Percentiles rank a stretch among this genome's conserved stretches.
phyloP scores from a whole-genome alignment of 2,888 invertebrate species.

The Eilema depressum region DNA sequence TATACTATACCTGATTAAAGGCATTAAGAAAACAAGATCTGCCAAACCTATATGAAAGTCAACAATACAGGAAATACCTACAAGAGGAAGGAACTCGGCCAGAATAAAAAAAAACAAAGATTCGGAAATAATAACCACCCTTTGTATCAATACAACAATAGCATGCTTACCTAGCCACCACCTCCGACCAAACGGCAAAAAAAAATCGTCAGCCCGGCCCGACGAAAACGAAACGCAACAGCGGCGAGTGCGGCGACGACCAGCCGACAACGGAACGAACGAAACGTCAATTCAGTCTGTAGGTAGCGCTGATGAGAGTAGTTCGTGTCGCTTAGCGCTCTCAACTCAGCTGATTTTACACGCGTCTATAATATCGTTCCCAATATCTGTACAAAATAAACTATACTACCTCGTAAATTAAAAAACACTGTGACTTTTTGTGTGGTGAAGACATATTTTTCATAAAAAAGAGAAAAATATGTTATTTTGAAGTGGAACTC shows the following conservation, averaged over 20 bases:
- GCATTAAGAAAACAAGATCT: too few relatives aligned
- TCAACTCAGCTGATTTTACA: constrained; percentile 70
- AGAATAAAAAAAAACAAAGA: constrained; percentile 8
- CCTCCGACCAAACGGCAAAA: constrained; percentile 50
- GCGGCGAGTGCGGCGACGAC: constrained; percentile 22
- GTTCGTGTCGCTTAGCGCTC: constrained; percentile 58
- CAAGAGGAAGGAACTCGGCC: constrained; percentile 2
- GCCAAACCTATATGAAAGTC: background rate
- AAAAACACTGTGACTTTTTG: constrained; percentile 56
- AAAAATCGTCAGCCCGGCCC: constrained; percentile 50
- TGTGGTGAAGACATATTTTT: constrained; percentile 57
- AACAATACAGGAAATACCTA: background rate
- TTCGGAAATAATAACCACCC: constrained; percentile 45
- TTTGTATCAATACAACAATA: constrained; percentile 53
- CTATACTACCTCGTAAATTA: constrained; percentile 57
- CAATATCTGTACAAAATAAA: constrained; percentile 50
- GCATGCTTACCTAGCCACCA: constrained; percentile 43
- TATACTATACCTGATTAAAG: background rate
- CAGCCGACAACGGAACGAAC: constrained; percentile 40
- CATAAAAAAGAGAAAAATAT: constrained; percentile 33
- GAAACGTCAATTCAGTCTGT: constrained; percentile 77
- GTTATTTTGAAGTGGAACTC: constrained; percentile 56
- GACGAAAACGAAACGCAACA: constrained; percentile 55
- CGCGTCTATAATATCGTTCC: constrained; percentile 69
- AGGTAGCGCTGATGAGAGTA: constrained; percentile 62